phyloP scores from a whole-genome alignment of 2,888 invertebrate species.

The Myopa testacea region DNA sequence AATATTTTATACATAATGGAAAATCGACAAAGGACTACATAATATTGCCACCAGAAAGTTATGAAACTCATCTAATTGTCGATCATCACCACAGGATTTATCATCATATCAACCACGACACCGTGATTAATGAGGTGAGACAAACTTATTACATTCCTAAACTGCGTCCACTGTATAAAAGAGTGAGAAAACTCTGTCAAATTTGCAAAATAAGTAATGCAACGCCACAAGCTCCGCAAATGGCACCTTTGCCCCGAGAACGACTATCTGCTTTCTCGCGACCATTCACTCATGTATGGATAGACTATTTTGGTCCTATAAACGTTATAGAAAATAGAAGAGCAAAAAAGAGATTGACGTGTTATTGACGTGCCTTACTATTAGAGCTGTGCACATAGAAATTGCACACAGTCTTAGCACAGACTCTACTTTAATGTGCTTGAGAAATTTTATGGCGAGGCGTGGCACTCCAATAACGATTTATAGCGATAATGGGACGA shows the following conservation, averaged over 20 bases:
- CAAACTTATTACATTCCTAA: too few species aligned
- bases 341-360: constrained; percentile 37
- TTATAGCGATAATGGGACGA: too few species aligned
- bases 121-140: too few species aligned
- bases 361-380: constrained; percentile 33
- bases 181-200: too few species aligned
- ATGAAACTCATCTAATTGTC: too few species aligned
- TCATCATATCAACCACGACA: too few species aligned
- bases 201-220: neutral
- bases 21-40: too few species aligned
- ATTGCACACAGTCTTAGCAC: constrained; percentile 24
- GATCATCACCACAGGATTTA: too few species aligned
- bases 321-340: constrained; percentile 2
- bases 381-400: constrained; percentile 31
- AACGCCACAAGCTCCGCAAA: constrained; percentile 28
- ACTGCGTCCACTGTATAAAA: too few species aligned
- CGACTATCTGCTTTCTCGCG: constrained; percentile 42
- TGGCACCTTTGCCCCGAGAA: constrained; percentile 42
- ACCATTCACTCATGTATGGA: constrained; percentile 45
- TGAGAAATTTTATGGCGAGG: constrained; percentile 35
- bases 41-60: too few species aligned
- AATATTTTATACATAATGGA: too few species aligned
- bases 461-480: constrained; percentile 42
- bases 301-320: constrained; percentile 43
- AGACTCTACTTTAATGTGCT: constrained; percentile 19